Base-by-base conservation (phyloP, 2,888 invertebrate genomes). In the Caenorhabditis sp. region DNA sequence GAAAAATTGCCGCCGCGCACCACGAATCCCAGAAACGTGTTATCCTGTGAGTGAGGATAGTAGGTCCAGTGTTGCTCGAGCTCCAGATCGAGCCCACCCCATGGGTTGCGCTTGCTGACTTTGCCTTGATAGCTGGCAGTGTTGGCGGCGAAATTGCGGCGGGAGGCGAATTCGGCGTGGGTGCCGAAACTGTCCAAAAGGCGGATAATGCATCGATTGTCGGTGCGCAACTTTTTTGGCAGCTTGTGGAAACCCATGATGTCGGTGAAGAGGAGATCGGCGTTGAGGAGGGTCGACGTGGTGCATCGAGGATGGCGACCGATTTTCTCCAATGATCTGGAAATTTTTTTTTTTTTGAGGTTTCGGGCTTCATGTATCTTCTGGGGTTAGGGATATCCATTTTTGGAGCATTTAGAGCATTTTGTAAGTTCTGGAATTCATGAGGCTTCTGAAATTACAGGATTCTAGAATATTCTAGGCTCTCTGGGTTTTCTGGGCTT, bases 131-230 rank as follows among this genome's bases (percentile, higher is more conserved):
- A 86, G 57, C 26, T 76, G 53, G 2, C 56, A 56, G 52, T 71
- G 77, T 64, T 89, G 87, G 53, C 84, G 75, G 61, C 85, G 84
- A 56, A 89, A 89, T 77, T 88, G 89, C 0, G 77, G 59, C 38
- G 85, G 26, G 85, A 84, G 69, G 89, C 89, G 80, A 88, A 90
- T 12, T 89, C 88, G 26, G 89, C 90, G 69, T 90, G 89, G 14
- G 90, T 90, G 25, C 90, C 90, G 82, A 90, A 90, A 1, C 89
- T 89, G 78, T 90, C 90, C 14, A 90, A 84, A 43, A 90, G 86
- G n/a, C 90, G 84, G 38, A 90, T 76, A 31, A 88, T 81, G 75
- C 90, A 90, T 67, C 89, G 14, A 17, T 43, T 43, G 10, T 7
- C 43, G 14, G 5, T 84, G 66, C 87, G 85, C 20, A 85, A 84